These are phyloP conservation scores for Montipora cactus DNA, from an alignment of 64 coral and sea anemone species.

Conservation along the genomic window DNA sequence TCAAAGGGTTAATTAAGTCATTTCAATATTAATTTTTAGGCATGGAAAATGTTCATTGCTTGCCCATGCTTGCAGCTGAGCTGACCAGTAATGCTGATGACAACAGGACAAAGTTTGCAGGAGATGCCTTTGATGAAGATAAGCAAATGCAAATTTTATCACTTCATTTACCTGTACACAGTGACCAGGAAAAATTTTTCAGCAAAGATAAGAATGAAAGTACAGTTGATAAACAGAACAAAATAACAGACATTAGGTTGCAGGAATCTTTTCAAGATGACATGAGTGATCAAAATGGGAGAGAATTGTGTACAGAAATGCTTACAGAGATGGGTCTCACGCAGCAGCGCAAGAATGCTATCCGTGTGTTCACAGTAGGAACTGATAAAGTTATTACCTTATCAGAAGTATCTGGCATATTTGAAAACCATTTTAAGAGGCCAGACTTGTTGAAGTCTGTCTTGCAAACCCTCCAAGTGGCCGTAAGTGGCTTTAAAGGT, in stretches of 20 bases:
- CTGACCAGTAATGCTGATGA: background rate
- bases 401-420: conserved; percentile 53
- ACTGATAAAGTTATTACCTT: conserved; percentile 66
- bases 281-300: background rate
- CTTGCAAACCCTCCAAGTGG: background rate
- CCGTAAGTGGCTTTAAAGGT: background rate
- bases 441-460: conserved; percentile 49
- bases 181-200: background rate
- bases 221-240: background rate
- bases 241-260: background rate
- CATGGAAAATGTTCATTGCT: background rate
- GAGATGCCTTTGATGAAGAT: background rate
- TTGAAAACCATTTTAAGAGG: conserved; percentile 65
- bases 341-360: background rate
- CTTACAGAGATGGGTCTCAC: background rate
- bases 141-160: background rate
- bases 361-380: conserved; percentile 58
- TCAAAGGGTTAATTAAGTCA: no score
- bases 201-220: background rate
- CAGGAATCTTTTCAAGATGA: conserved; percentile 20
- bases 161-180: background rate
- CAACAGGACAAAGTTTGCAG: background rate
- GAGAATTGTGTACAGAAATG: background rate
- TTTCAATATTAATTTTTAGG: no score
- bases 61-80: background rate